Evolutionary conservation across 1,140 invertebrate species (phyloP), one percentile per base, ranked within the genome.

Genomic region (Neodiprion lecontei): DNA sequence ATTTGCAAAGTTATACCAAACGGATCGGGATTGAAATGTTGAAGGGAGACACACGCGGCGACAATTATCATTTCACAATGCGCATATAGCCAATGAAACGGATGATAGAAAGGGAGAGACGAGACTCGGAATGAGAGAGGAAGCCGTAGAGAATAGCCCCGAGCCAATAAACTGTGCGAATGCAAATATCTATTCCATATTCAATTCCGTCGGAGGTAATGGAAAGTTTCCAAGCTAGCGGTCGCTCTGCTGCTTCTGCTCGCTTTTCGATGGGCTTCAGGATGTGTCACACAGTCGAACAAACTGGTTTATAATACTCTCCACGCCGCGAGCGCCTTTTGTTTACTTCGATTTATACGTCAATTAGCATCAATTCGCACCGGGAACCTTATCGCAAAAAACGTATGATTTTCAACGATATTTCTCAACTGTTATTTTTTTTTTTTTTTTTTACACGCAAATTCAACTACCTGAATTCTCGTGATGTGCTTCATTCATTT

Each of bases 141-240:
- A n/a, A 61, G 53, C 11, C 11, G n/a, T 0, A 61, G 53, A 61
- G 53, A 61, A 61, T 61, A 61, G 53, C 53, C n/a, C 53, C 53
- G 9, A 61, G 53, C 53, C 53, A 61, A 61, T 61, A 61, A 61
- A 61, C 53, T 61, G 53, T 61, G n/a, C 53, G 53, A 61, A 61
- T 61, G 53, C 53, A 61, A 61, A 61, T 61, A 61, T 61, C 53
- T 61, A 61, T 61, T 61, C 53, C 53, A 61, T 61, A 61, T 61
- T 61, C 53, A 61, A 61, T 61, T 61, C 53, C 53, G 53, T 61
- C n/a, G 11, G 53, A 61, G 53, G 53, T 61, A 61, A 61, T 61
- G 53, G 53, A 61, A 61, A 61, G 53, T 61, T 61, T 61, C 11
- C 53, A 14, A 17, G 53, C 53, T 40, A 40, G 5, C 28, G 28